Conservation (phyloP, 2,888 invertebrate genomes). For the Myopa testacea region DNA sequence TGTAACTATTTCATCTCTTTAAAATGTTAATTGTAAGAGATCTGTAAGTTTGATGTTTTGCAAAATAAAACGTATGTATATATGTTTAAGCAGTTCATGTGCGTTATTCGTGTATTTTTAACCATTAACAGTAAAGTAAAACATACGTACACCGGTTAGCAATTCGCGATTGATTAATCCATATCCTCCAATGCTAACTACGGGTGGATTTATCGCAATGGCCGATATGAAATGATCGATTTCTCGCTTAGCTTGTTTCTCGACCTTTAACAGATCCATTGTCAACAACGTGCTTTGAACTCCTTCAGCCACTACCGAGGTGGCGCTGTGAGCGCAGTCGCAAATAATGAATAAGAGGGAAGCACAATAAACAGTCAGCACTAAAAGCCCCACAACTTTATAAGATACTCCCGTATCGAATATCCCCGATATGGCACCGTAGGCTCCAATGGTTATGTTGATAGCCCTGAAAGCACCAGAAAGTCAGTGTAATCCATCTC, state of each 20-base stretch:
- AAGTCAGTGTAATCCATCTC: background rate
- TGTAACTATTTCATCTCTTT: too few relatives aligned
- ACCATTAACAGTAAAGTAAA: background rate
- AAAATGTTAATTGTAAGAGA: too few relatives aligned
- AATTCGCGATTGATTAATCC: conserved; percentile 75
- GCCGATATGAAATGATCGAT: conserved; percentile 77
- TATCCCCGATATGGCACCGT: conserved; percentile 76
- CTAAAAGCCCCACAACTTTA: conserved; percentile 76
- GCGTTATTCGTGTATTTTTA: too few relatives aligned
- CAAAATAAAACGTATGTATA: background rate
- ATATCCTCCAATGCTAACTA: conserved; percentile 76
- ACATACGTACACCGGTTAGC: conserved; percentile 72
- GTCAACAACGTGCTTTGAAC: conserved; percentile 74
- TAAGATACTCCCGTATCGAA: conserved; percentile 77
- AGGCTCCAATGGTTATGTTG: conserved; percentile 76
- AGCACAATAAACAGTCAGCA: conserved; percentile 74
- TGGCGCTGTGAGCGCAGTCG: conserved; percentile 76
- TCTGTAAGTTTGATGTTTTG: background rate
- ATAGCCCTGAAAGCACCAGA: conserved; percentile 69
- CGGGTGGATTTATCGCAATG: conserved; percentile 77
- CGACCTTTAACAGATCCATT: conserved; percentile 72
- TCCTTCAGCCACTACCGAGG: conserved; percentile 73
- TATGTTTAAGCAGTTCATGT: too few relatives aligned
- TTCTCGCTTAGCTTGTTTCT: conserved; percentile 74
- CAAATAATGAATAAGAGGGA: conserved; percentile 74